A percentile compares a stretch with the other conserved stretches of the same genome.
phyloP scores from a whole-genome alignment of 2,888 invertebrate genomes.

The Argynnis bischoffii region DNA sequence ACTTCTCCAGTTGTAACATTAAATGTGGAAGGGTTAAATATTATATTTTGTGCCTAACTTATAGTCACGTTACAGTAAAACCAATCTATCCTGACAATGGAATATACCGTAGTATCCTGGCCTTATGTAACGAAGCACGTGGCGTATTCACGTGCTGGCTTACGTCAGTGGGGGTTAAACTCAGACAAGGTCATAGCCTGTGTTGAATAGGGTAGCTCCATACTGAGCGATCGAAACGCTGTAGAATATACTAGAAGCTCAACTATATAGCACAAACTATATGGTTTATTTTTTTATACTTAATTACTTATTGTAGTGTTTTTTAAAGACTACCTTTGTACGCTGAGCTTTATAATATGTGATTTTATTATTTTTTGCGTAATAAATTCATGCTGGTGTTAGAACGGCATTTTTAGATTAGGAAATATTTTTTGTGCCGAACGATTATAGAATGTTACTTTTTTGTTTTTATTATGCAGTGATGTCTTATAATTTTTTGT shows the following conservation, averaged over 20 bases:
- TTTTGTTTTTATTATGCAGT: no score
- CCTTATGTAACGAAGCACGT: conserved; percentile 42
- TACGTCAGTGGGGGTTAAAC: conserved; percentile 39
- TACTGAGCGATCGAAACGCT: background rate
- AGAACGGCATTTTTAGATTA: no score
- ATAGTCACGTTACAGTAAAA: background rate
- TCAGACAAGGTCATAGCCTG: conserved; percentile 23
- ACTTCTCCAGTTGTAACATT: no score
- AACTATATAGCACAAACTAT: background rate
- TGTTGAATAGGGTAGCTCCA: conserved; percentile 4
- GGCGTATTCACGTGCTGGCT: conserved; percentile 42
- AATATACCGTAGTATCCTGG: conserved; percentile 26
- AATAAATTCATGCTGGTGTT: no score
- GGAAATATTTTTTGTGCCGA: no score
- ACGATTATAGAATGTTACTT: no score
- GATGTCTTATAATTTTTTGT: no score
- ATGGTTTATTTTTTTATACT: no score
- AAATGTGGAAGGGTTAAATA: background rate
- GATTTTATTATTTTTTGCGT: no score
- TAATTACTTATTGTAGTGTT: no score
- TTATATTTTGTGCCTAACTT: background rate
- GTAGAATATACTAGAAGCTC: background rate
- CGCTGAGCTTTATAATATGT: no score
- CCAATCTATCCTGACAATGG: conserved; percentile 25
- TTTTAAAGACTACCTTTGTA: no score